These are phyloP conservation scores for Zeugodacus cucurbitae DNA, from an alignment of 1,140 invertebrate genomes.

Conservation along the genomic window DNA sequence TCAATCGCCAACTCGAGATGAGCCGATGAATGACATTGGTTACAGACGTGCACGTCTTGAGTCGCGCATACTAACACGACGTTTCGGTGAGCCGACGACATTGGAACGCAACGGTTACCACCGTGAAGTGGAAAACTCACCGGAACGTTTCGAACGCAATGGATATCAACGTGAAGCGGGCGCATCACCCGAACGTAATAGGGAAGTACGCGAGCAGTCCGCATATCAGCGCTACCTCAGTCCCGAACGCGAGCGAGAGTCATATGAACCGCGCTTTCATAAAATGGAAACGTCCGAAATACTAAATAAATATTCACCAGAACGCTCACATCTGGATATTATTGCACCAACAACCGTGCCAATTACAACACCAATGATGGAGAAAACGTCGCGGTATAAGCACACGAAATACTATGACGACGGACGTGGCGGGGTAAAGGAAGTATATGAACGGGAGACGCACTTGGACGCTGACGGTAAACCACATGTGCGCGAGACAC, in stretches of 20 bases:
- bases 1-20: conserved; percentile 67
- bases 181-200: conserved; percentile 42
- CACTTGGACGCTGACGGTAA: conserved; percentile 68
- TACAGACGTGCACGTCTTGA: conserved; percentile 79
- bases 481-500: conserved; percentile 70
- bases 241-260: conserved; percentile 42
- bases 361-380: conserved; percentile 48
- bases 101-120: conserved; percentile 48
- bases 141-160: neutral
- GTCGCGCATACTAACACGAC: conserved; percentile 69
- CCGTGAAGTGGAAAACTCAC: neutral
- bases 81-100: conserved; percentile 56
- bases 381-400: conserved; percentile 59
- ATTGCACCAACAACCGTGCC: conserved; percentile 43
- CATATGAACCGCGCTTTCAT: conserved; percentile 51
- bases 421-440: conserved; percentile 66
- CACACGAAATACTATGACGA: conserved; percentile 64
- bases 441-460: conserved; percentile 70
- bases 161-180: conserved; percentile 35
- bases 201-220: conserved; percentile 11
- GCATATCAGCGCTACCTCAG: conserved; percentile 46
- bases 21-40: conserved; percentile 71
- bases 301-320: conserved; percentile 52
- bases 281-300: conserved; percentile 47
- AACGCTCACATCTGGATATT: conserved; percentile 51